Evolutionary conservation across 2,888 invertebrate genomes (phyloP).

Genomic region (Caenorhabditis drosophilae): DNA sequence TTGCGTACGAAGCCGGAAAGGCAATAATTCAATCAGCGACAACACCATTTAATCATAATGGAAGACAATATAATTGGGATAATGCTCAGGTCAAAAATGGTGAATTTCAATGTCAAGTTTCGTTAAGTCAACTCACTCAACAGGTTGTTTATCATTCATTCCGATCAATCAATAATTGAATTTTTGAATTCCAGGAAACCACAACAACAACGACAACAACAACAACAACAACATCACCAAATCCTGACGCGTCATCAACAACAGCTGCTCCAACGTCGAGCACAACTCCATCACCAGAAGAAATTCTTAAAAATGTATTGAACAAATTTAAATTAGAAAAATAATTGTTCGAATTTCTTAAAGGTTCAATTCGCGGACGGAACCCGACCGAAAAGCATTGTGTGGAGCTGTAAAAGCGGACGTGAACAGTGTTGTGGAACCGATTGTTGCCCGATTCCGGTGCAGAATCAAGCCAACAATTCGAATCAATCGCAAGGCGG

Average conservation of each 20-base stretch:
- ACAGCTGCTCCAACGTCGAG: constrained; percentile 35
- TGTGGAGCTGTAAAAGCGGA: constrained; percentile 57
- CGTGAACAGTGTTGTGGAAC: constrained; percentile 54
- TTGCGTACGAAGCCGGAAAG: constrained; percentile 55
- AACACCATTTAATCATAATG: constrained; percentile 53
- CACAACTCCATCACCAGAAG: constrained; percentile 44
- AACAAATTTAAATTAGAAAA: too few relatives aligned
- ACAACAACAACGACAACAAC: constrained; percentile 40
- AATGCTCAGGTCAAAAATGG: constrained; percentile 30
- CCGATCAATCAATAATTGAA: constrained; percentile 2
- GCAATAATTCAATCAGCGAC: constrained; percentile 59
- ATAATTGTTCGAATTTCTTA: too few relatives aligned
- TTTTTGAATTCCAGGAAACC: constrained; percentile 9
- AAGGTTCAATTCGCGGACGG: constrained; percentile 64
- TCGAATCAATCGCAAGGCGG: not conserved
- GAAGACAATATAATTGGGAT: constrained; percentile 62
- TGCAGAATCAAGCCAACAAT: constrained; percentile 8
- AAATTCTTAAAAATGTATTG: constrained; percentile 48
- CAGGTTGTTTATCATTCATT: constrained; percentile 7
- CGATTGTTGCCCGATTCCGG: constrained; percentile 60
- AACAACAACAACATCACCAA: constrained; percentile 38
- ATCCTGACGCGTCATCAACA: constrained; percentile 17
- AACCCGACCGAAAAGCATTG: constrained; percentile 58
- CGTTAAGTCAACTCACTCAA: constrained; percentile 43
- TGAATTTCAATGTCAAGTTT: constrained; percentile 57